Evolutionary conservation across 2,888 invertebrate genomes (phyloP).

Genomic region (Mesorhabditis spiculigera): DNA sequence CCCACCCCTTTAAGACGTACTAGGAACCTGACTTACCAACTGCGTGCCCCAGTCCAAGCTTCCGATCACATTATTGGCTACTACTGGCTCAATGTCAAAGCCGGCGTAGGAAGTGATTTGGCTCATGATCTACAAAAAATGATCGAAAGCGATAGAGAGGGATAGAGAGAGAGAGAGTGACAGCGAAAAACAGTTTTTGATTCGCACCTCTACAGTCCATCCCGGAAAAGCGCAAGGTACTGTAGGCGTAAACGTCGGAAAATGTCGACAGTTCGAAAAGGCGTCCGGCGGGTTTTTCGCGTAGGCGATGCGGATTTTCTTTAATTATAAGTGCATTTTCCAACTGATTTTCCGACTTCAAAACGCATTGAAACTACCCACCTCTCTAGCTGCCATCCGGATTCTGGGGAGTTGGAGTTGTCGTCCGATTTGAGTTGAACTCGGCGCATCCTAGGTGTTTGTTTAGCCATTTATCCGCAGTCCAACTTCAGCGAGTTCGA

Average conservation of each 20-base stretch:
- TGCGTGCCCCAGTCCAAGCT: slow-evolving; percentile 31
- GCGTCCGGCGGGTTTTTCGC: slow-evolving; percentile 46
- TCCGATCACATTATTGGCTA: slow-evolving; percentile 22
- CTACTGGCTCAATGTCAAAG: slow-evolving; percentile 19
- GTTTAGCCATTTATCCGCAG: too few relatives aligned
- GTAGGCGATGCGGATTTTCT: slow-evolving; percentile 35
- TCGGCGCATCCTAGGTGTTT: too few relatives aligned
- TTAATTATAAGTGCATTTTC: too few relatives aligned
- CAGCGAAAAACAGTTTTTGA: not conserved
- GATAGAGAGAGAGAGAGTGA: not conserved
- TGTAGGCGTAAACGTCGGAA: slow-evolving; percentile 34
- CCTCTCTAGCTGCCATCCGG: too few relatives aligned
- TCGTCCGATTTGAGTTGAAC: too few relatives aligned
- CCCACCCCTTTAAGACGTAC: not conserved
- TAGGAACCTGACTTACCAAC: slow-evolving; percentile 6
- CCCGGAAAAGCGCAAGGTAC: slow-evolving; percentile 46
- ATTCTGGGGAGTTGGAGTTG: too few relatives aligned
- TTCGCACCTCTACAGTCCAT: slow-evolving; percentile 33
- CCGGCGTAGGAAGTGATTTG: slow-evolving; percentile 17
- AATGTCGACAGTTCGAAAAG: slow-evolving; percentile 33
- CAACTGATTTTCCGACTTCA: too few relatives aligned
- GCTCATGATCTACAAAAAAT: slow-evolving; percentile 18
- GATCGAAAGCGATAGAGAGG: not conserved
- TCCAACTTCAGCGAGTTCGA: too few relatives aligned
- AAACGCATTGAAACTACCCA: too few relatives aligned